A percentile compares a stretch with the other conserved stretches of the same genome.
These are phyloP conservation scores for Vulpes vulpes DNA, from an alignment of 2,113 vertebrate genomes.

Conservation along the genomic window DNA sequence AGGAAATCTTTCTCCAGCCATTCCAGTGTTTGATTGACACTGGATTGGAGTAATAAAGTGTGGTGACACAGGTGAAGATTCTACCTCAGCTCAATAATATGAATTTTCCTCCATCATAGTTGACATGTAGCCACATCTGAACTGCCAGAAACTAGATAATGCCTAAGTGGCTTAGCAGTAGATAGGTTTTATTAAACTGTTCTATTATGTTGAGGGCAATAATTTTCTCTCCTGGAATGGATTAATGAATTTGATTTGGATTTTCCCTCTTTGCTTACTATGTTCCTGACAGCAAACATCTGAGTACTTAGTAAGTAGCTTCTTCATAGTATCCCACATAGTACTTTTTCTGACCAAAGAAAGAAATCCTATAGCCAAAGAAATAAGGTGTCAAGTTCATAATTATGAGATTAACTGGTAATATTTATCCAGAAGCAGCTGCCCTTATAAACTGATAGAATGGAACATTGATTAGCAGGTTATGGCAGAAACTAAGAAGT, in stretches of 20 bases:
- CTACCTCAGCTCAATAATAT: background rate
- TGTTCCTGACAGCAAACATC: conserved; percentile 16
- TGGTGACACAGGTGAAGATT: background rate
- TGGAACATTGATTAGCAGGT: conserved; percentile 26
- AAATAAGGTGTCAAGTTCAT: conserved; percentile 45
- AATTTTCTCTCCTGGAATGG: background rate
- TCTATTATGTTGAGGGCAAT: background rate
- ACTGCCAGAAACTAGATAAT: background rate
- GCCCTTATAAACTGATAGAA: conserved; percentile 36
- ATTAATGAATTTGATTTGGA: background rate
- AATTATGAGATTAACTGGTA: conserved; percentile 42
- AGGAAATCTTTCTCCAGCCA: background rate
- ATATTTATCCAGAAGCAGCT: conserved; percentile 62
- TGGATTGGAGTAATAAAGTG: background rate
- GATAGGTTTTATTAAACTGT: background rate
- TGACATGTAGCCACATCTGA: background rate
- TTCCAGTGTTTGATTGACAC: background rate
- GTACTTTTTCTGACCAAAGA: conserved; percentile 59
- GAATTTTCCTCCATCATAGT: background rate
- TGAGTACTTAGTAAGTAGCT: conserved; percentile 49
- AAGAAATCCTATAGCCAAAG: conserved; percentile 56
- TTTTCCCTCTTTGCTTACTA: conserved; percentile 3
- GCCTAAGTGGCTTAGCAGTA: background rate
- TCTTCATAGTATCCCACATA: background rate
- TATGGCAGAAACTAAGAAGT: background rate